A percentile compares a stretch with the other conserved stretches of the same genome.
These are phyloP conservation scores for Neotoma lepida DNA, from an alignment of 2,113 vertebrate species.

Conservation along the genomic window DNA sequence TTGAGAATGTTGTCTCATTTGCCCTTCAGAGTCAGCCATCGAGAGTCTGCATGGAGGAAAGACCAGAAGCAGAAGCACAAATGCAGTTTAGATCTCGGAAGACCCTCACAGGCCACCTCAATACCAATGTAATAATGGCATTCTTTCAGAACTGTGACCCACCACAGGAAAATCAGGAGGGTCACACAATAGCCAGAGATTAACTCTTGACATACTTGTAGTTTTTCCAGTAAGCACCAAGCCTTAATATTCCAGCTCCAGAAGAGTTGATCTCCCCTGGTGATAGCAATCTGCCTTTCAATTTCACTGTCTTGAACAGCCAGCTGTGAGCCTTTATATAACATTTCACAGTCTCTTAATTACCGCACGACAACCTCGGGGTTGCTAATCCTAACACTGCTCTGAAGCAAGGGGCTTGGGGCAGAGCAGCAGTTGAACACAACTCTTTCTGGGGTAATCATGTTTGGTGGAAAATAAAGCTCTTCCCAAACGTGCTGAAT, in stretches of 20 bases:
- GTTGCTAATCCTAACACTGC: slow-evolving; percentile 69
- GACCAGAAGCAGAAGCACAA: not conserved
- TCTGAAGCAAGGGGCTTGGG: slow-evolving; percentile 62
- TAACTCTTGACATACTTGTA: slow-evolving; percentile 75
- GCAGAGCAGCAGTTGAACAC: slow-evolving; percentile 61
- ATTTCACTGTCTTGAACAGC: slow-evolving; percentile 77
- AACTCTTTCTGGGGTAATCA: slow-evolving; percentile 69
- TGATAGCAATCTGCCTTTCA: slow-evolving; percentile 82
- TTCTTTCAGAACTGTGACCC: slow-evolving; percentile 51
- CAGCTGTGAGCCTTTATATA: slow-evolving; percentile 81
- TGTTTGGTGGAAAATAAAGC: slow-evolving; percentile 72
- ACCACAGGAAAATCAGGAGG: slow-evolving; percentile 56
- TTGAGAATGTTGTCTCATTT: slow-evolving; percentile 35
- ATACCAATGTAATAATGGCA: slow-evolving; percentile 44
- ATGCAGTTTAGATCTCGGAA: slow-evolving; percentile 59
- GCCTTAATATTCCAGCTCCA: slow-evolving; percentile 66
- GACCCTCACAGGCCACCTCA: not conserved
- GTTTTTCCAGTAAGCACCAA: slow-evolving; percentile 55
- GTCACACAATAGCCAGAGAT: slow-evolving; percentile 65
- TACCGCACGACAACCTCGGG: slow-evolving; percentile 77
- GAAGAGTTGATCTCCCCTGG: slow-evolving; percentile 75
- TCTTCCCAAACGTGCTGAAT: slow-evolving; percentile 53
- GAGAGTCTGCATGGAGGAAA: not conserved
- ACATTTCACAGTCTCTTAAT: slow-evolving; percentile 82
- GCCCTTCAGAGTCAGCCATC: not conserved